Evolutionary conservation across 2,888 invertebrate species (phyloP).

Genomic region (Cataglyphis altisquamis): DNA sequence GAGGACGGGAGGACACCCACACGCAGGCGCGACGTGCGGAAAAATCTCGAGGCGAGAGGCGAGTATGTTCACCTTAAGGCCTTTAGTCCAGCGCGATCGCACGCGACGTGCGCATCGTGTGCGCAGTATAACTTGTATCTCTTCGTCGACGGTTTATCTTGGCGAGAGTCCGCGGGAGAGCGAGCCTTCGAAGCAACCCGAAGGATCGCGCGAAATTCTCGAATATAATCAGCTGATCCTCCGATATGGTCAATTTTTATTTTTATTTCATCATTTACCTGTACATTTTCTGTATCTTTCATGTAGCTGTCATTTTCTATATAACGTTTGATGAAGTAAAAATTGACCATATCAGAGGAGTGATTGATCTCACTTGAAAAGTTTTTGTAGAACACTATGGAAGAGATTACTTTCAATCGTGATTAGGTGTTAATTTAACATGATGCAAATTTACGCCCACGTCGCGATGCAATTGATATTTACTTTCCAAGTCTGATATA

Average conservation of each 20-base stretch:
- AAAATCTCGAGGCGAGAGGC: slow-evolving; percentile 76
- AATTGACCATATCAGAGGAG: neutral
- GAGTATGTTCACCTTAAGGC: slow-evolving; percentile 79
- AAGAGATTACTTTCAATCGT: neutral
- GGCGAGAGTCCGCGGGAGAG: neutral
- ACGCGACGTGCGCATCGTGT: slow-evolving; percentile 78
- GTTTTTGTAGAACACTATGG: neutral
- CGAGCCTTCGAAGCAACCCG: neutral
- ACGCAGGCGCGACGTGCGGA: slow-evolving; percentile 74
- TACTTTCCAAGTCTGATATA: neutral
- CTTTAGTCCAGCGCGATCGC: slow-evolving; percentile 82
- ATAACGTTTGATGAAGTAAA: neutral
- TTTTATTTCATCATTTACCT: neutral
- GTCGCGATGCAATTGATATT: neutral
- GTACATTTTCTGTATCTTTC: too few relatives aligned
- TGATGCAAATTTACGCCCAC: neutral
- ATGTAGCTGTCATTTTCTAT: neutral
- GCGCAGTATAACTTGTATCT: slow-evolving; percentile 36
- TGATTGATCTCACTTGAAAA: neutral
- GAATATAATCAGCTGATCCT: too few relatives aligned
- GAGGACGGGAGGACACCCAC: slow-evolving; percentile 57
- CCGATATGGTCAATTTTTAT: too few relatives aligned
- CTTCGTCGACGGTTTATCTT: neutral
- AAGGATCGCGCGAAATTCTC: neutral
- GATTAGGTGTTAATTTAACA: neutral